phyloP scores from a whole-genome alignment of 2,797 vertebrate genomes.

The Rhinichthys osculus region DNA sequence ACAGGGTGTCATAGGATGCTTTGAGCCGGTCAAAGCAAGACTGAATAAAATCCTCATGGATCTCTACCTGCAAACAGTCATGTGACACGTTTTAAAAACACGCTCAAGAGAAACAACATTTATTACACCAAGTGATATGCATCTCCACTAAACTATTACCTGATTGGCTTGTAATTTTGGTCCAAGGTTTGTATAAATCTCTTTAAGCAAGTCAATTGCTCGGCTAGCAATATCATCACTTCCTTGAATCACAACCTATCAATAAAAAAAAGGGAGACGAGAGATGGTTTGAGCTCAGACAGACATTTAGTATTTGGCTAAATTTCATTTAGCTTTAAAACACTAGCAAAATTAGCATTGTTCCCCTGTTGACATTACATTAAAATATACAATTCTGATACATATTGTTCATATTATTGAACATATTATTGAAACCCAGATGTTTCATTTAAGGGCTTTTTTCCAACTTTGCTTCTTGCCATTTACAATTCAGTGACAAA shows the following conservation, averaged over 20 bases:
- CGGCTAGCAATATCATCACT: constrained; percentile 96
- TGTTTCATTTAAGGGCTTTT: background rate
- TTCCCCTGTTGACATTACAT: background rate
- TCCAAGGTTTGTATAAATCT: constrained; percentile 99
- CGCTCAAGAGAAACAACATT: background rate
- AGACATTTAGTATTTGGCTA: background rate
- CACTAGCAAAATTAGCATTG: background rate
- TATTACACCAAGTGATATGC: background rate
- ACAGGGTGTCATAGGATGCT: constrained; percentile 97
- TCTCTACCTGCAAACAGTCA: constrained; percentile 86
- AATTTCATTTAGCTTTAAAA: background rate
- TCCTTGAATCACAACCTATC: constrained; percentile 98
- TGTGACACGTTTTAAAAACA: background rate
- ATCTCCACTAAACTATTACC: constrained; percentile 73
- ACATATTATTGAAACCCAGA: background rate
- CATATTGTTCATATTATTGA: no score
- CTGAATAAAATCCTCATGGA: constrained; percentile 99
- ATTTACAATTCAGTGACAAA: background rate
- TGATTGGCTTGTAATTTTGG: constrained; percentile 99
- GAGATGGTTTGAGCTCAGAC: background rate
- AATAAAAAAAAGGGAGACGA: background rate
- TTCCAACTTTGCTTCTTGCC: background rate
- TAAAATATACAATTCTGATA: background rate
- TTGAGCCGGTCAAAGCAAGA: constrained; percentile 99
- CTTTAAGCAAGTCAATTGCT: constrained; percentile 98